A percentile compares a stretch with the other conserved stretches of the same genome.
Conservation (phyloP, 1,140 invertebrate genomes). For the Papilio helenus region DNA sequence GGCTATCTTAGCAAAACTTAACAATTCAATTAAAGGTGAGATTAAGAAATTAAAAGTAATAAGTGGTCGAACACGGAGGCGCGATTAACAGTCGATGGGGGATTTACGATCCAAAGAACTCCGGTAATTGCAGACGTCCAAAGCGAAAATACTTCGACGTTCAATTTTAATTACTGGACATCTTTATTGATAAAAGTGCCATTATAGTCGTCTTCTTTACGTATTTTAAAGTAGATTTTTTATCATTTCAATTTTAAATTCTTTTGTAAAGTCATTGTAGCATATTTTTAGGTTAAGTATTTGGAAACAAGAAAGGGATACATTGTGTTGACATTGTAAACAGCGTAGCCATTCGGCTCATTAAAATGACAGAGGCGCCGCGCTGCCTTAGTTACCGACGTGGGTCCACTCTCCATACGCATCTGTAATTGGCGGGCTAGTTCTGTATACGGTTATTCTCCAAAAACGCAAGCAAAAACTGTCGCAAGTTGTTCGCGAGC, state of each 20-base stretch:
- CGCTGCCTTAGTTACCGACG: conserved; percentile 62
- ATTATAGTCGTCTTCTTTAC: background rate
- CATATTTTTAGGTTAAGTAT: background rate
- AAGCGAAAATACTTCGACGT: background rate
- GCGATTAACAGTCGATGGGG: conserved; percentile 51
- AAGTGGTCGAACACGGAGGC: conserved; percentile 54
- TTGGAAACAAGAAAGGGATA: too few species aligned
- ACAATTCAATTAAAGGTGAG: conserved; percentile 75
- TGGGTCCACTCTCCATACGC: conserved; percentile 53
- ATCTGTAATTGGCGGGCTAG: conserved; percentile 64
- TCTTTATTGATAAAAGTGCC: background rate
- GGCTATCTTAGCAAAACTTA: conserved; percentile 61
- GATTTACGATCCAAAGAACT: conserved; percentile 48
- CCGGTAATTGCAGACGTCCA: background rate
- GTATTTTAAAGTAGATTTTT: background rate
- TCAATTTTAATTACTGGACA: conserved; percentile 4
- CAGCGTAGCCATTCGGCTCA: conserved; percentile 53
- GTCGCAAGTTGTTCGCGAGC: conserved; percentile 38
- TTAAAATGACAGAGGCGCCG: conserved; percentile 67
- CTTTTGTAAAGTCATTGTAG: background rate
- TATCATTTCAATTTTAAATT: background rate
- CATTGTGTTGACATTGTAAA: conserved; percentile 41
- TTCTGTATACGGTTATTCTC: conserved; percentile 67
- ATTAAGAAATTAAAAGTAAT: conserved; percentile 77
- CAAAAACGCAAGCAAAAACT: conserved; percentile 71